Evolutionary conservation across 2,888 invertebrate genomes (phyloP), one percentile per base, ranked within the genome.

Genomic region (Platerodrilus igneus): DNA sequence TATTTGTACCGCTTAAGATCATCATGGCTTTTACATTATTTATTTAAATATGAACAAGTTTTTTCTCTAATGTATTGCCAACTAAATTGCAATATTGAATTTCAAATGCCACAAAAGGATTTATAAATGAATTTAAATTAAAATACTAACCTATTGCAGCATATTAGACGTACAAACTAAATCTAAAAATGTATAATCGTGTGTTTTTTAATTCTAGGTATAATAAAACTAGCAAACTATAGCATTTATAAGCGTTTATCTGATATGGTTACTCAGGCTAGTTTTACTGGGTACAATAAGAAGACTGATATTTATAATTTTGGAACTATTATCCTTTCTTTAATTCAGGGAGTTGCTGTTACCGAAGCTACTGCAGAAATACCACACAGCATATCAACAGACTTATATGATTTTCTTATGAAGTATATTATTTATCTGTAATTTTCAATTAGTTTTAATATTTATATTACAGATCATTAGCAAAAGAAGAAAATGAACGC

Each of bases 281-380:
- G 31, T 8, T 27, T 45, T 9, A 53, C 47, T 30, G 51, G 41
- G 46, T 74, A 75, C 31, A 77, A 73, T 3, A 82, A 83, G 66
- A 83, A 83, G 47, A 78, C 78, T 47, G 89, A 88, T 58, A 77
- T 89, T 50, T 84, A 77, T 58, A 77, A 79, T 44, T 76, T 86
- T 43, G 87, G 86, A 1, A 69, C 81, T 27, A 64, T 88, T 40
- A 56, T 88, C 15, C 64, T 86, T 8, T 81, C 83, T 0, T 68
- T 88, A 19, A 63, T 81, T 4, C 74, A 75, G 40, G 79, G 79
- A 5, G 61, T 66, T 3, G 64, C 67, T 18, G 64, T 75, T 4
- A 64, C 69, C 9, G 72, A 73, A 28, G 68, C 68, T 26, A 64
- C 72, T 39, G 68, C 76, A 4, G 76, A 78, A 42, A 71, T 85